Evolutionary conservation across 2,888 invertebrate species (phyloP).

Genomic region (Pycnomerus fuliginosus): DNA sequence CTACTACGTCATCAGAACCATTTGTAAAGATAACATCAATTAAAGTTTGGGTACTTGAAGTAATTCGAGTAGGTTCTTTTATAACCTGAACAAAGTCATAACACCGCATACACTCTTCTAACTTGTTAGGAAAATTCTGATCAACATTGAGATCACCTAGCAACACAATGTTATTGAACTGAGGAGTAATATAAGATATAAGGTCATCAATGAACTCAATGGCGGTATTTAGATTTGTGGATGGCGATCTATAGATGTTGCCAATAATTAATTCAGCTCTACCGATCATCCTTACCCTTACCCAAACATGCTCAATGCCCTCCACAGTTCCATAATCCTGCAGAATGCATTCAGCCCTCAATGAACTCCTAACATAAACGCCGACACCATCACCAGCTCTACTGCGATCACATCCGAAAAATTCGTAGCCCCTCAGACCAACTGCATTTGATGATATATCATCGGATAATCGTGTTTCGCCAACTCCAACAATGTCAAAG

Average conservation of each 20-base stretch:
- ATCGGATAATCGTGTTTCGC: constrained; percentile 9
- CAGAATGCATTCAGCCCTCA: no score
- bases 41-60: neutral
- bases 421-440: no score
- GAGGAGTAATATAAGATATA: neutral
- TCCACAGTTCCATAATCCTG: no score
- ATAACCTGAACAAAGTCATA: neutral
- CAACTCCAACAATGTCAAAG: neutral
- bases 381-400: no score
- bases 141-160: constrained; percentile 1
- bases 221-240: no score
- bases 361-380: no score
- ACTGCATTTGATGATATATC: no score
- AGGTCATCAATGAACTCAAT: constrained; percentile 1
- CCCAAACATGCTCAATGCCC: no score
- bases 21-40: neutral
- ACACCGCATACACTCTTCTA: neutral
- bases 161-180: neutral
- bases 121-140: neutral
- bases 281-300: no score
- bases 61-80: neutral
- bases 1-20: neutral
- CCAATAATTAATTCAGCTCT: no score
- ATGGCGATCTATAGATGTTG: no score
- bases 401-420: no score